A percentile compares a stretch with the other conserved stretches of the same genome.
These are phyloP conservation scores for Aptenodytes patagonicus DNA, from an alignment of 2,113 vertebrate genomes.

Conservation along the genomic window DNA sequence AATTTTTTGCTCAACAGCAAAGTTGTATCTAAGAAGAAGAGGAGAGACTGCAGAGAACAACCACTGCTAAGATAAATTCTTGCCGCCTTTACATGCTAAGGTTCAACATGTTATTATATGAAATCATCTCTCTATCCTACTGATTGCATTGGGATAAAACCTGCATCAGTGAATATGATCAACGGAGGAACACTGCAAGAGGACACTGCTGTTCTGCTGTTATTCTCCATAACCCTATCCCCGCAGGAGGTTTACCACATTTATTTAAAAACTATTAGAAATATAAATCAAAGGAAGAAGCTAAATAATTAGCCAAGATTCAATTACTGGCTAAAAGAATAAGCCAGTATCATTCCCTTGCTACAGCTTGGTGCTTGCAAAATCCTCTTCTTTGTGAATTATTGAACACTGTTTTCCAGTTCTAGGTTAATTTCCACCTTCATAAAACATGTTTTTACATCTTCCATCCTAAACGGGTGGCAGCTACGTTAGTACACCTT, in stretches of 20 bases:
- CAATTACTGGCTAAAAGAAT: neutral
- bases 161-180: neutral
- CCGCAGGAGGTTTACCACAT: neutral
- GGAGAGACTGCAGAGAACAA: neutral
- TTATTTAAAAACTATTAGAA: neutral
- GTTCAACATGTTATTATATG: neutral
- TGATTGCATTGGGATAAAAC: neutral
- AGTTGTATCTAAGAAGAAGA: neutral
- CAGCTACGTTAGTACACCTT: neutral
- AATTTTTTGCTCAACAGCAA: neutral
- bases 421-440: neutral
- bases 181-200: neutral
- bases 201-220: neutral
- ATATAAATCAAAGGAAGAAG: neutral
- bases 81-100: neutral
- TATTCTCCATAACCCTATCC: neutral
- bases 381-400: neutral
- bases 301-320: neutral
- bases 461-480: neutral
- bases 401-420: neutral
- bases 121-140: neutral
- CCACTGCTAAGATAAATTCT: neutral
- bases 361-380: neutral
- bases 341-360: neutral
- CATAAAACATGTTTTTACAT: neutral